Evolutionary conservation across 2,113 vertebrate genomes (phyloP).

Genomic region (Neotoma lepida): DNA sequence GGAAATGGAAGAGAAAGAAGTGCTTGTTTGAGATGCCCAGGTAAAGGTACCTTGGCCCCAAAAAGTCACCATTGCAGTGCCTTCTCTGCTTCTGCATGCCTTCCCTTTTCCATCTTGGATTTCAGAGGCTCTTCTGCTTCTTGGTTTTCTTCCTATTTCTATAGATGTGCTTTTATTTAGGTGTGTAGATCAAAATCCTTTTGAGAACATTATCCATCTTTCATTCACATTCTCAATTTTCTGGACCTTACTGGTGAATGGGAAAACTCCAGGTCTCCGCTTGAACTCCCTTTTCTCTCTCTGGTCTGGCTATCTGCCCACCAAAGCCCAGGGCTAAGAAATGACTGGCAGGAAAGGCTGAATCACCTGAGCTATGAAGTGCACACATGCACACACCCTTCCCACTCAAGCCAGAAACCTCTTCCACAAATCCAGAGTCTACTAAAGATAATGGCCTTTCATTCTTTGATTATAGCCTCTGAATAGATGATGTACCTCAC

Average conservation of each 20-base stretch:
- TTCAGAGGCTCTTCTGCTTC: not conserved
- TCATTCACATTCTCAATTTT: not conserved
- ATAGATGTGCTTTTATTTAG: not conserved
- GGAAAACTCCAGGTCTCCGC: not conserved
- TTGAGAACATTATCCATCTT: not conserved
- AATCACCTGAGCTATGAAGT: not conserved
- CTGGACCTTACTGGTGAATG: not conserved
- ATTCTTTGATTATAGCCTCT: not conserved
- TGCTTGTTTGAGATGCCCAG: fast-evolving
- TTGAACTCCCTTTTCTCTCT: not conserved
- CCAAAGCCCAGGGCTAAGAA: not conserved
- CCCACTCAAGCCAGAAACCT: not conserved
- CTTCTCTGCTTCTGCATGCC: not conserved
- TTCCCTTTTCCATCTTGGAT: not conserved
- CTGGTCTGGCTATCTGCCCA: not conserved
- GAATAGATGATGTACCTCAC: not conserved
- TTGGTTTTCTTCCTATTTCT: not conserved
- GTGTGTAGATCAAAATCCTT: not conserved
- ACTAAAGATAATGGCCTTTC: not conserved
- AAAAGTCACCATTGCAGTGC: not conserved
- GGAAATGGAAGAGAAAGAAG: not conserved
- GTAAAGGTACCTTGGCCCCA: not conserved
- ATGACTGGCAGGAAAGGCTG: not conserved
- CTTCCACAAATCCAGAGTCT: not conserved
- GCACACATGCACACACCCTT: not conserved